Percentiles rank a stretch among this genome's conserved stretches.
These are phyloP conservation scores for Thamnophis elegans DNA, from an alignment of 2,797 vertebrate species.

Conservation along the genomic window DNA sequence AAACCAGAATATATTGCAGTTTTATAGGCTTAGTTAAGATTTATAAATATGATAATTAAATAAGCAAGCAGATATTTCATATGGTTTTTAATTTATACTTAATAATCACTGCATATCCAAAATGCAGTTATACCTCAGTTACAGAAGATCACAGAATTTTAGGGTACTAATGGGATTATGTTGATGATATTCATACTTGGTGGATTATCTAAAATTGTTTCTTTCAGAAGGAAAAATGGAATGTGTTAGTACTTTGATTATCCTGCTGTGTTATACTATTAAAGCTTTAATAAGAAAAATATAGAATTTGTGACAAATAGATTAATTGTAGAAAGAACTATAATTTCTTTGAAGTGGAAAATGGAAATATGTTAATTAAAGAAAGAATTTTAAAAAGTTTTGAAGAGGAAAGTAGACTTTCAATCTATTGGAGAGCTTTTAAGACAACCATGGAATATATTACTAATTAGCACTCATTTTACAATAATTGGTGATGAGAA, in stretches of 20 bases:
- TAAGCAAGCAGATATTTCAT: background rate
- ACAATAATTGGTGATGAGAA: background rate
- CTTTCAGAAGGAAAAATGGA: background rate
- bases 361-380: background rate
- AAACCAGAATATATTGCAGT: background rate
- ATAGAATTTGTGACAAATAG: background rate
- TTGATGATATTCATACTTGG: background rate
- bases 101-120: background rate
- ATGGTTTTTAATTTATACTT: background rate
- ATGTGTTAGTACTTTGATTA: background rate
- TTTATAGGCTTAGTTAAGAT: background rate
- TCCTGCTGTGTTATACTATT: background rate
- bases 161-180: background rate
- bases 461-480: background rate
- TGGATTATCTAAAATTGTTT: background rate
- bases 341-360: background rate
- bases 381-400: constrained; percentile 2
- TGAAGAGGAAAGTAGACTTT: background rate
- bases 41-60: background rate
- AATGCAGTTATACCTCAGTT: background rate
- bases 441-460: background rate
- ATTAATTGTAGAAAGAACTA: background rate
- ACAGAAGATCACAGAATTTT: background rate
- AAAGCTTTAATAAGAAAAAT: background rate
- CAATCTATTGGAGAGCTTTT: background rate